These are phyloP conservation scores for Agrilus biguttatus DNA, from an alignment of 2,888 invertebrate genomes.

Conservation along the genomic window DNA sequence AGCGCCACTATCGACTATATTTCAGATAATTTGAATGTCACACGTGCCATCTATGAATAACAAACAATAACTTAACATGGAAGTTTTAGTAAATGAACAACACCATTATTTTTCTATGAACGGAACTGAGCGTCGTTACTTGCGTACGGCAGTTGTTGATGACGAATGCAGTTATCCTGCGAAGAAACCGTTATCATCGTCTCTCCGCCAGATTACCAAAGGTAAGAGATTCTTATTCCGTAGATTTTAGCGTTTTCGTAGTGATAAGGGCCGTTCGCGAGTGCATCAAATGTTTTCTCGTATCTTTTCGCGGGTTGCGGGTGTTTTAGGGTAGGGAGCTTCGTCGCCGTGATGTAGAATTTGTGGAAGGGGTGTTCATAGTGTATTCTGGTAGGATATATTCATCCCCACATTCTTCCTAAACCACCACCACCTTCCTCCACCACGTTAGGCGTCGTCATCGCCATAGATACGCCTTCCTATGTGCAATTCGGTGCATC, in stretches of 20 bases:
- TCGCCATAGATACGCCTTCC: conserved; percentile 24
- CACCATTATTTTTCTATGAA: conserved; percentile 9
- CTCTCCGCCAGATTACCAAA: conserved; percentile 7
- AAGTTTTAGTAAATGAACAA: no score
- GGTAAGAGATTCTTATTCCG: conserved; percentile 8
- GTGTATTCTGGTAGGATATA: conserved; percentile 33
- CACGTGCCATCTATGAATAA: conserved; percentile 23
- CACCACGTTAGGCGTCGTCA: conserved; percentile 31
- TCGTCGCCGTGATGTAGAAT: conserved; percentile 33
- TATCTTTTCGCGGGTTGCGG: conserved; percentile 29
- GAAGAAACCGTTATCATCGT: conserved; percentile 12
- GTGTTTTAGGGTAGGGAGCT: conserved; percentile 34
- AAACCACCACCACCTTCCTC: conserved; percentile 32
- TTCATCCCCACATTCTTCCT: conserved; percentile 35
- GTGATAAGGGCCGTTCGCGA: conserved; percentile 18
- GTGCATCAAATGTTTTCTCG: conserved; percentile 24
- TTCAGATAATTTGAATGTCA: conserved; percentile 1
- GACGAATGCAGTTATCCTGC: conserved; percentile 21
- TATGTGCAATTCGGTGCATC: background rate
- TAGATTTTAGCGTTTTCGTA: conserved; percentile 4
- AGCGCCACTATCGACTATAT: no score
- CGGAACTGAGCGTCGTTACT: conserved; percentile 21
- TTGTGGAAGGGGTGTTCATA: conserved; percentile 35
- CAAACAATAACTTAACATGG: conserved; percentile 8
- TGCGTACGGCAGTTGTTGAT: conserved; percentile 24